Evolutionary conservation across 2,797 vertebrate genomes (phyloP).

Genomic region (Atherinosoma microstoma): DNA sequence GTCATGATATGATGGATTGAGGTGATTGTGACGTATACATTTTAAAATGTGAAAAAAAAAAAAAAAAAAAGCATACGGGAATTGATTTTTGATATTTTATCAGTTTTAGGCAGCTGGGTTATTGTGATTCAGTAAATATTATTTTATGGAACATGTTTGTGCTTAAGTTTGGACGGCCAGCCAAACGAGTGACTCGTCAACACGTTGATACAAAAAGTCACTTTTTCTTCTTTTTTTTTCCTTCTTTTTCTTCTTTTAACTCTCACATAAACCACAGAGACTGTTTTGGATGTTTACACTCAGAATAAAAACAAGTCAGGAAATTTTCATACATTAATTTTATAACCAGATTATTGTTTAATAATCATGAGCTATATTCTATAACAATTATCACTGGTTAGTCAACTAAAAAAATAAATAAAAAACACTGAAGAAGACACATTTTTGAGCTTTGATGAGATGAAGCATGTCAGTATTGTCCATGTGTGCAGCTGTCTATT

Average conservation of each 20-base stretch:
- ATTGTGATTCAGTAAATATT: conserved; percentile 69
- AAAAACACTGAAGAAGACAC: conserved; percentile 55
- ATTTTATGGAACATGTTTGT: conserved; percentile 65
- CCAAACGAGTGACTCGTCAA: conserved; percentile 57
- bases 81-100: conserved; percentile 68
- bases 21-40: conserved; percentile 76
- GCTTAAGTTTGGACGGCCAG: conserved; percentile 46
- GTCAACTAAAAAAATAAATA: conserved; percentile 42
- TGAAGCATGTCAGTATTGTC: conserved; percentile 87
- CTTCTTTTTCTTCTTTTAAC: not conserved
- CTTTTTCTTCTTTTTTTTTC: conserved; percentile 15
- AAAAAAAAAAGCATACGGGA: conserved; percentile 55
- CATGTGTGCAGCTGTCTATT: conserved; percentile 84
- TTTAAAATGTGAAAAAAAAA: conserved; percentile 67
- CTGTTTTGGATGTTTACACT: conserved; percentile 85
- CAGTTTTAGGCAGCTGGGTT: conserved; percentile 75
- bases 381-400: conserved; percentile 64
- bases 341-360: conserved; percentile 76
- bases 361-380: conserved; percentile 70
- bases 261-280: conserved; percentile 75
- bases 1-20: conserved; percentile 69
- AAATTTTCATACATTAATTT: conserved; percentile 84
- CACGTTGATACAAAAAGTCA: conserved; percentile 23
- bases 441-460: conserved; percentile 74
- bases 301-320: conserved; percentile 78